These are phyloP conservation scores for Orchesella flavescens DNA, from an alignment of 2,888 invertebrate genomes.

Conservation along the genomic window DNA sequence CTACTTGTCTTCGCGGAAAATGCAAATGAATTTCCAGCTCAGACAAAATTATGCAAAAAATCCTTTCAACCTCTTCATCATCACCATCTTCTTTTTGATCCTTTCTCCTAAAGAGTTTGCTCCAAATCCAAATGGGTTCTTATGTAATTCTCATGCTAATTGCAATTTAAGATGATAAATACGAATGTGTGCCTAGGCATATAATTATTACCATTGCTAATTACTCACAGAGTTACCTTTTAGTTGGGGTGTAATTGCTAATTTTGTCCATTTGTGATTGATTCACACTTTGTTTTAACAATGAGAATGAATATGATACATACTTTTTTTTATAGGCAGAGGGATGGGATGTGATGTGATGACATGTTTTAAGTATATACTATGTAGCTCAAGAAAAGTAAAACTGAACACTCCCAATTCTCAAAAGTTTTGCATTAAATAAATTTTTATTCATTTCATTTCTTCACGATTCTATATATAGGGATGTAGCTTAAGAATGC, in stretches of 20 bases:
- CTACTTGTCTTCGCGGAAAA: no score
- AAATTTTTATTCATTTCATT: no score
- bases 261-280: neutral
- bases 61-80: no score
- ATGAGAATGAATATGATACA: neutral
- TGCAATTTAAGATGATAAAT: neutral
- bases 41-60: no score
- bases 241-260: neutral
- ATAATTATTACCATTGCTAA: neutral
- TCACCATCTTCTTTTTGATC: no score
- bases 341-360: neutral
- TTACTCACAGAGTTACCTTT: neutral
- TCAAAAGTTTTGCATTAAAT: no score
- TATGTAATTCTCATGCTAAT: conserved; percentile 9
- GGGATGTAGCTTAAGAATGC: no score
- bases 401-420: conserved; percentile 4
- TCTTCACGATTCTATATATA: no score
- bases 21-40: no score
- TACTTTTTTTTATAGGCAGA: neutral
- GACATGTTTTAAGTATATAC: neutral
- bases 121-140: neutral
- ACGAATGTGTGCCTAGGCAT: no score
- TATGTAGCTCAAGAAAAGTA: neutral
- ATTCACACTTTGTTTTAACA: conserved; percentile 4
- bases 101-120: no score